Evolutionary conservation across 2,113 vertebrate genomes (phyloP), one percentile per base, ranked within the genome.

Genomic region (Onychostoma macrolepis): DNA sequence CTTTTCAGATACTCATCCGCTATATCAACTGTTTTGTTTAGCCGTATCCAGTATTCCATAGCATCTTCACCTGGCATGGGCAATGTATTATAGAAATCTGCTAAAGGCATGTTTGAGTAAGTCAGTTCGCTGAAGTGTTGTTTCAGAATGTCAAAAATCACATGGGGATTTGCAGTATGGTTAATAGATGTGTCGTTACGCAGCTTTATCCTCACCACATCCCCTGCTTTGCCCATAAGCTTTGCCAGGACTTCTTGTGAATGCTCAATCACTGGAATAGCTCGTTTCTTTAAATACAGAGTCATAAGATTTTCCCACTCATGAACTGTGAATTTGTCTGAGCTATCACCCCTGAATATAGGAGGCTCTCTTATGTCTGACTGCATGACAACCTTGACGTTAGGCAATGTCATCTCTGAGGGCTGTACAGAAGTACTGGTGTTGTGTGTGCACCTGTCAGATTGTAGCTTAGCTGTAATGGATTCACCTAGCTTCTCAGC

Each of bases 361-460:
- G 83, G 87, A 4, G 85, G 78, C 33, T 87, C 87, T 65, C 28
- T 89, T 38, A 43, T 83, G 45, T 87, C 88, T 12, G 83, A 48
- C 61, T 82, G 88, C 2, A 91, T 26, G 15, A 89, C 80, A 21
- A 87, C 4, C 36, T 48, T 82, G 17, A 83, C 26, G n/a, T 77
- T 61, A 67, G 63, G 26, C n/a, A 67, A 28, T 67, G 63, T 28
- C 63, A 30, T 13, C n/a, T 30, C 86, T 61, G 63, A 33, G 15
- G 74, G 24, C 53, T 28, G 36, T 19, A 26, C 48, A n/a, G 38
- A 24, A 65, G 36, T 30, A 33, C 26, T 71, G 77, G 26, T 36
- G 28, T n/a, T 26, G 3, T 63, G n/a, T 71, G 58, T 69, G 12
- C 84, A 28, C 15, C 17, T 78, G 17, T 41, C 33, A 11, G 53